Evolutionary conservation across 2,797 vertebrate species (phyloP), one percentile per base, ranked within the genome.

Genomic region (Eleutherodactylus coqui): DNA sequence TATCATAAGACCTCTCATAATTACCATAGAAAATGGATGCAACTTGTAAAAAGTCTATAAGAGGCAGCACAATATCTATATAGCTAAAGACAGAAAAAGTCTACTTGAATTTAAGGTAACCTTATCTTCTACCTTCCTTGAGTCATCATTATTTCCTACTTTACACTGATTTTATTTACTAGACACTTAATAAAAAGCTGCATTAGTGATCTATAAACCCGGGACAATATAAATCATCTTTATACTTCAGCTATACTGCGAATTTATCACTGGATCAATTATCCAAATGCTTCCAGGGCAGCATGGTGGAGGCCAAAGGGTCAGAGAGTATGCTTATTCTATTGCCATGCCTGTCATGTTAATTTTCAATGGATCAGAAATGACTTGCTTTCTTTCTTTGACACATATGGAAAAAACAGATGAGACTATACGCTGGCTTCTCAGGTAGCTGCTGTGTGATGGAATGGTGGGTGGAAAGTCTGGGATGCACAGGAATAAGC

Each of bases 121-220:
- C 21, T 49, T 32, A 62, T 67, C 27, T 75, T 17, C 27, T 67
- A 47, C 55, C 58, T 43, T 45, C 17, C n/a, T 38, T 29, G 3
- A 80, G 16, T 67, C 38, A 47, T 32, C 41, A 67, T 45, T 80
- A 79, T 60, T 67, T 34, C 38, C 11, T 45, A 45, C 38, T 80
- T 64, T 45, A 27, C 16, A 47, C 27, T 29, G 38, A 80, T 67
- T 47, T 21, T 80, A 64, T 43, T 80, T 80, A 49, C 27, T 43
- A 67, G 16, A 80, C 55, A 80, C 58, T 62, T 47, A 64, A 80
- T 80, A 80, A 64, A 41, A 80, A 43, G 32, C 34, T 64, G 58
- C 38, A 43, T 80, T 80, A 62, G 19, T 64, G 58, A 60, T 38
- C 24, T 24, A 36, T 36, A 41, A 55, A 41, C 34, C 16, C 58